phyloP scores from a whole-genome alignment of 2,113 vertebrate species.

The Laticauda laticaudata region DNA sequence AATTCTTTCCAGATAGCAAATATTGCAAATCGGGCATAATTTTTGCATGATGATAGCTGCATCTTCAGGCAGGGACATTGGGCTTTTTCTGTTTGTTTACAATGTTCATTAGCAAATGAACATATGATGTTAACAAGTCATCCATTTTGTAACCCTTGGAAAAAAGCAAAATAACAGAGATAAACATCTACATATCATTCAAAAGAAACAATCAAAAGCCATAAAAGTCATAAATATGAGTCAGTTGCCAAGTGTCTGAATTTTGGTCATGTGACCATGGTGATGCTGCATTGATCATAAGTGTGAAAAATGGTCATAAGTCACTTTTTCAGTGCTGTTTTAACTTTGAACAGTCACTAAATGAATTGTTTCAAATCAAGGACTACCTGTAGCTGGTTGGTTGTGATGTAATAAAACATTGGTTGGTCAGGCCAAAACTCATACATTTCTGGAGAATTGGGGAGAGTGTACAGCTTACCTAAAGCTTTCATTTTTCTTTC shows the following conservation, averaged over 20 bases:
- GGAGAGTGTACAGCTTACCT: neutral
- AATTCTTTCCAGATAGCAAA: constrained; percentile 12
- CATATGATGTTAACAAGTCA: constrained; percentile 91
- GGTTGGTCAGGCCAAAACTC: neutral
- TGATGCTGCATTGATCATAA: neutral
- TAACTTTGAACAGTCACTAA: neutral
- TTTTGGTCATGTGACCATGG: neutral
- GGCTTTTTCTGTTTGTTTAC: constrained; percentile 68
- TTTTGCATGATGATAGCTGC: neutral
- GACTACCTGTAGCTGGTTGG: neutral
- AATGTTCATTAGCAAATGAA: constrained; percentile 76
- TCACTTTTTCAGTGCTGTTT: neutral
- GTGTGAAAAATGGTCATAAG: neutral
- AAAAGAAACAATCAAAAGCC: neutral
- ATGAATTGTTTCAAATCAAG: neutral
- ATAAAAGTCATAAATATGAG: neutral
- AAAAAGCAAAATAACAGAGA: constrained; percentile 30
- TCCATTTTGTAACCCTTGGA: constrained; percentile 98
- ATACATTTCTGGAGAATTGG: neutral
- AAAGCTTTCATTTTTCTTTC: neutral
- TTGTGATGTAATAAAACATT: neutral
- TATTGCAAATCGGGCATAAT: constrained; percentile 38
- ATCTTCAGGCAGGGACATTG: constrained; percentile 39
- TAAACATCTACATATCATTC: neutral
- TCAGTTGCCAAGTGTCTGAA: neutral